Percentiles rank a stretch among this genome's conserved stretches.
These are phyloP conservation scores for Recurvirostra avosetta DNA, from an alignment of 2,113 vertebrate genomes.

Conservation along the genomic window DNA sequence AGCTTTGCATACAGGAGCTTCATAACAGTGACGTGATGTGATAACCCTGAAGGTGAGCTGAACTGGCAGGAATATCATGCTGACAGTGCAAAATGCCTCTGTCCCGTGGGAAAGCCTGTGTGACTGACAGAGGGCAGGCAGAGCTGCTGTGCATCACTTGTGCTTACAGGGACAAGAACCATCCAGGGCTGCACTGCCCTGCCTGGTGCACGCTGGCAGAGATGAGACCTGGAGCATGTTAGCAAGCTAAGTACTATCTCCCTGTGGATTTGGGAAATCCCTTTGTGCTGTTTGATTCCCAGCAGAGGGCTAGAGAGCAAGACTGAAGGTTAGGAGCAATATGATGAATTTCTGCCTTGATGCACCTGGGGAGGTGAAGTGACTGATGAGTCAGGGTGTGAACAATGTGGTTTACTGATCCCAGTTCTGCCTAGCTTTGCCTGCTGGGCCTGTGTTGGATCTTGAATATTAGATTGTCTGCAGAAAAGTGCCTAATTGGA, in stretches of 20 bases:
- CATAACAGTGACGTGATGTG: background rate
- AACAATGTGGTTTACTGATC: background rate
- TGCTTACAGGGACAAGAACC: background rate
- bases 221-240: background rate
- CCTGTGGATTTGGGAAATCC: background rate
- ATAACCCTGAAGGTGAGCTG: background rate
- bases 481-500: background rate
- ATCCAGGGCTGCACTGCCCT: background rate
- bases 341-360: background rate
- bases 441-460: background rate
- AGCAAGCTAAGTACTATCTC: background rate
- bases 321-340: background rate
- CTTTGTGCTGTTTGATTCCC: background rate
- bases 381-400: background rate
- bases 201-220: background rate
- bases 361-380: background rate
- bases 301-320: background rate
- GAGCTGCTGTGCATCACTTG: background rate
- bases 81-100: background rate
- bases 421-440: background rate
- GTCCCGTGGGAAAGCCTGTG: background rate
- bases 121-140: accelerated
- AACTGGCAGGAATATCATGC: background rate
- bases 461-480: background rate
- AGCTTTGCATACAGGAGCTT: background rate